These are phyloP conservation scores for Akabosia matsudoensis DNA, from an alignment of 1,140 invertebrate species.

Conservation along the genomic window DNA sequence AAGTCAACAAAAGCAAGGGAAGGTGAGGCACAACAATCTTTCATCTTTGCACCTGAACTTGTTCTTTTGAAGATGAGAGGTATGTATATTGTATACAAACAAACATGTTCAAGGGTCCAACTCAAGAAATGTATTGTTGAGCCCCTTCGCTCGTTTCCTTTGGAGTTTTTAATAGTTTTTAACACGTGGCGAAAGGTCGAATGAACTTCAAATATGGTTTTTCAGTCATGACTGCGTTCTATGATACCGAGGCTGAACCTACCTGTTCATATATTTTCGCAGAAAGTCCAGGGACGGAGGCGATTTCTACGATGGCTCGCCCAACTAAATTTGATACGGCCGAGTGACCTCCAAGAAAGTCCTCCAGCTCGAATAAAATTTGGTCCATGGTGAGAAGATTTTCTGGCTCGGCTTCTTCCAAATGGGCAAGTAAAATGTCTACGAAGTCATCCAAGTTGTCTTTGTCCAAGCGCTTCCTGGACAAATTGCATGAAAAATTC, in stretches of 20 bases:
- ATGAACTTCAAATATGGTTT: no score
- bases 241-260: no score
- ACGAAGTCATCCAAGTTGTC: slow-evolving; percentile 63
- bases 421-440: slow-evolving; percentile 68
- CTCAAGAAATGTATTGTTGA: no score
- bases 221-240: no score
- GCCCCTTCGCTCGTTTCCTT: no score
- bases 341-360: slow-evolving; percentile 82
- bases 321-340: slow-evolving; percentile 69
- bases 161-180: not conserved
- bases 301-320: slow-evolving; percentile 44
- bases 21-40: no score
- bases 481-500: not conserved
- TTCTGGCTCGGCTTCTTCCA: slow-evolving; percentile 58
- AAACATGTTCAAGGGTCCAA: no score
- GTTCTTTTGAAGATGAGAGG: no score
- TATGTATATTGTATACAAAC: no score
- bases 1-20: no score
- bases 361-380: slow-evolving; percentile 75
- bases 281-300: slow-evolving; percentile 39
- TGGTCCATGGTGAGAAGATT: slow-evolving; percentile 60
- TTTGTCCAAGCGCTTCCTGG: slow-evolving; percentile 37
- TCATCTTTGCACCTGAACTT: no score
- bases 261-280: slow-evolving; percentile 44
- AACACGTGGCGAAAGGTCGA: no score